phyloP scores from a whole-genome alignment of 1,140 invertebrate species.

The Cylas formicarius region DNA sequence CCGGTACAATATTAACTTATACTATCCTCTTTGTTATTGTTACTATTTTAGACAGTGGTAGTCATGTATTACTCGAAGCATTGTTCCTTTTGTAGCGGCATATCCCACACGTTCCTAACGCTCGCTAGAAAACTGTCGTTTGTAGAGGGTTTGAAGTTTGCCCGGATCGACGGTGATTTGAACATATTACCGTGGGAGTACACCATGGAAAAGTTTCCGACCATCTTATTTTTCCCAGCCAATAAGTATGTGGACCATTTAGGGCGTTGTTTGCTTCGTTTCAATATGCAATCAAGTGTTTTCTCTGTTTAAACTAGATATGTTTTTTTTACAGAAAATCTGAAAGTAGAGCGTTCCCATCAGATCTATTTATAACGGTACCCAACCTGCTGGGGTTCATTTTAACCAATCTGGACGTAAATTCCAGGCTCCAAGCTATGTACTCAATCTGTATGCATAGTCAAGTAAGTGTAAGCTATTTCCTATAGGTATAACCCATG shows the following conservation, averaged over 20 bases:
- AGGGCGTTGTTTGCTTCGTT: too few relatives aligned
- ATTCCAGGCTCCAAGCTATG: slow-evolving; percentile 35
- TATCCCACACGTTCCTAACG: slow-evolving; percentile 56
- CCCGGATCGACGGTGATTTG: slow-evolving; percentile 67
- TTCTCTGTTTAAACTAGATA: too few relatives aligned
- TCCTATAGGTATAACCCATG: background rate
- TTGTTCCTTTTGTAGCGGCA: slow-evolving; percentile 65
- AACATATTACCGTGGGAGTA: slow-evolving; percentile 79
- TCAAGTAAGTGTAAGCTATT: slow-evolving; percentile 35
- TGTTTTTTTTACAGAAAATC: slow-evolving; percentile 60
- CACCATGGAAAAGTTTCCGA: slow-evolving; percentile 65
- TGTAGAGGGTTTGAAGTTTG: slow-evolving; percentile 52
- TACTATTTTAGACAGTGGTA: slow-evolving; percentile 57
- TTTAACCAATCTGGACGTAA: slow-evolving; percentile 53
- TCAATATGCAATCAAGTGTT: too few relatives aligned
- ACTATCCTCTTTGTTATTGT: background rate
- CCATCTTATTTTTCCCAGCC: slow-evolving; percentile 66
- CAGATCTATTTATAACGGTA: slow-evolving; percentile 52
- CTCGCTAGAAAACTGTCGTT: slow-evolving; percentile 55
- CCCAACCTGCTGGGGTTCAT: slow-evolving; percentile 67
- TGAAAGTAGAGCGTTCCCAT: slow-evolving; percentile 65
- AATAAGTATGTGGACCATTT: slow-evolving; percentile 45
- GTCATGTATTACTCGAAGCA: slow-evolving; percentile 63
- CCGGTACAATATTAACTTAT: background rate
- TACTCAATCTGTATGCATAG: slow-evolving; percentile 38